Evolutionary conservation across 1,140 invertebrate genomes (phyloP).

Genomic region (Nixonia krombeini): DNA sequence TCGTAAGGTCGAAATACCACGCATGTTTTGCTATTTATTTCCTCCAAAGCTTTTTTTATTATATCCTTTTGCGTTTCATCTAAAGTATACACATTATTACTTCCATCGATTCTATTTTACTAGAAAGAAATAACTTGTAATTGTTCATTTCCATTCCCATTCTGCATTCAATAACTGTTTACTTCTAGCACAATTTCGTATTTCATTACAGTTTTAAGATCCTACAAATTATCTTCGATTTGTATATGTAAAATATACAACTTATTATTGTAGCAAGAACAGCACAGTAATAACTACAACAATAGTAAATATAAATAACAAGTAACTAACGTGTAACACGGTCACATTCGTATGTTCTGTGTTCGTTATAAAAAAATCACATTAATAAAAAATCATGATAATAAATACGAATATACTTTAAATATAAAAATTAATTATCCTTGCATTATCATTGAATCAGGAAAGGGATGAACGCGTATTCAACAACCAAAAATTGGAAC

Average conservation of each 20-base stretch:
- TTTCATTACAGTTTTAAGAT: not conserved
- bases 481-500: not conserved
- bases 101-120: not conserved
- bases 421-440: not conserved
- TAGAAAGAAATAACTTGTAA: not conserved
- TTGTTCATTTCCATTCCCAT: not conserved
- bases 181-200: not conserved
- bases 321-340: no score
- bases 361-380: no score
- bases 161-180: not conserved
- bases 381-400: not conserved
- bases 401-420: not conserved
- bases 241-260: not conserved
- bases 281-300: no score
- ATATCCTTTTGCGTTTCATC: conserved; percentile 66
- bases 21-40: conserved; percentile 75
- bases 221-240: no score
- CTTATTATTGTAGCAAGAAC: no score
- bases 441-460: no score
- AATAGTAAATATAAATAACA: no score
- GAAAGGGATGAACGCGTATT: not conserved
- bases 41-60: conserved; percentile 69
- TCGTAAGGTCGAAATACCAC: conserved; percentile 72
- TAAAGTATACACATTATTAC: no score
- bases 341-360: no score